Evolutionary conservation across 1,140 invertebrate species (phyloP), one percentile per base, ranked within the genome.

Genomic region (Doryteuthis pealeii): DNA sequence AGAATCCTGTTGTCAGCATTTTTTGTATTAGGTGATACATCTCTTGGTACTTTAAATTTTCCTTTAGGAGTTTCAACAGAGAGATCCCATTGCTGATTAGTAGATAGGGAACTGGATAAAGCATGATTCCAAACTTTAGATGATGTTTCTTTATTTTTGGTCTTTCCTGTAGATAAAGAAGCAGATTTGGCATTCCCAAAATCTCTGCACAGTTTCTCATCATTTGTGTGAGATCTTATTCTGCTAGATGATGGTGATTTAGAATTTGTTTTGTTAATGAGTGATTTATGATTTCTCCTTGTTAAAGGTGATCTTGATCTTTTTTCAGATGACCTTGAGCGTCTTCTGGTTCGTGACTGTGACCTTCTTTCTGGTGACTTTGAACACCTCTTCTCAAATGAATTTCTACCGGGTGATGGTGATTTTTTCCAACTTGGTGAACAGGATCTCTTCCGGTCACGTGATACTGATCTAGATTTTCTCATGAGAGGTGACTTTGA

Each of bases 321-420:
- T 58, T 28, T 74, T 30, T 62, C 74, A 68, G 75, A 70, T 31
- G 75, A 76, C 70, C 75, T 76, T 68, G 70, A 69, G 3, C 30
- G 45, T 54, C 32, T 30, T 69, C 49, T 66, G 22, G 12, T 15
- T 32, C 30, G 49, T 49, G 74, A 62, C 43, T 5, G 8, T n/a
- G 62, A 67, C 58, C 70, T 58, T 70, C 62, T 70, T 71, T 22
- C 35, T 40, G 35, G 35, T 40, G 35, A 40, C 35, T 40, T 3
- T 40, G 35, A 40, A 3, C 35, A 5, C 35, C 30, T 22, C 40
- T 71, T 76, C 22, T 31, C 32, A 35, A 12, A 45, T 30, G 28
- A 62, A 45, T 10, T 35, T 65, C 26, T 68, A 30, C 26, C 30
- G 26, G 72, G 68, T 74, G 72, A 70, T 58, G 26, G 62, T 65